These are phyloP conservation scores for Drosophila arawakana DNA, from an alignment of 1,140 invertebrate species.

Conservation along the genomic window DNA sequence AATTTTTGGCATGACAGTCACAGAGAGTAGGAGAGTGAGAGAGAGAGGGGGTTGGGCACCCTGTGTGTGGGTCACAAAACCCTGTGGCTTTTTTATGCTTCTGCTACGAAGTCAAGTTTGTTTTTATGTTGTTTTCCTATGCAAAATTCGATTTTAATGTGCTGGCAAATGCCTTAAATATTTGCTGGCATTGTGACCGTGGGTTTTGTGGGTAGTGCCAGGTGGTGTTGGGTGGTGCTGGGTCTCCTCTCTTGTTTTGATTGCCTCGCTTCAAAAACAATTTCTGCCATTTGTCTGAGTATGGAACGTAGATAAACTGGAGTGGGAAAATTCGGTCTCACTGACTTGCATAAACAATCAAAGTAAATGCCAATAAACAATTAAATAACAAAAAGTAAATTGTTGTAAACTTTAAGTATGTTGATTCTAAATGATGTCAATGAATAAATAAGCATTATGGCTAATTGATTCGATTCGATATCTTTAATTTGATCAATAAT, in stretches of 20 bases:
- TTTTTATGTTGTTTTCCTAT: conserved; percentile 67
- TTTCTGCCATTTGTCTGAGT: conserved; percentile 39
- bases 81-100: conserved; percentile 71
- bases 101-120: conserved; percentile 26
- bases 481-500: conserved; percentile 72
- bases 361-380: conserved; percentile 32
- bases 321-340: conserved; percentile 4
- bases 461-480: conserved; percentile 60
- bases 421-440: conserved; percentile 6
- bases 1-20: conserved; percentile 52
- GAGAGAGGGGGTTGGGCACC: not conserved
- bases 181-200: conserved; percentile 31
- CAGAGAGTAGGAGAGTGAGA: not conserved
- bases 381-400: not conserved
- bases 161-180: conserved; percentile 74
- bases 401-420: conserved; percentile 8
- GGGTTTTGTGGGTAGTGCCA: not conserved
- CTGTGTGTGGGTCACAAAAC: conserved; percentile 49
- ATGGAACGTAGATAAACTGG: not conserved
- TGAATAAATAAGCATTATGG: conserved; percentile 47
- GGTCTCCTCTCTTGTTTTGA: conserved; percentile 32
- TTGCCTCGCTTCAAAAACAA: conserved; percentile 41
- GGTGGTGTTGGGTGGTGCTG: too few relatives aligned
- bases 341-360: conserved; percentile 35
- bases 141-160: conserved; percentile 80